A percentile compares a stretch with the other conserved stretches of the same genome.
Evolutionary conservation across 1,140 invertebrate genomes (phyloP).

Genomic region (Liolophura sinensis): DNA sequence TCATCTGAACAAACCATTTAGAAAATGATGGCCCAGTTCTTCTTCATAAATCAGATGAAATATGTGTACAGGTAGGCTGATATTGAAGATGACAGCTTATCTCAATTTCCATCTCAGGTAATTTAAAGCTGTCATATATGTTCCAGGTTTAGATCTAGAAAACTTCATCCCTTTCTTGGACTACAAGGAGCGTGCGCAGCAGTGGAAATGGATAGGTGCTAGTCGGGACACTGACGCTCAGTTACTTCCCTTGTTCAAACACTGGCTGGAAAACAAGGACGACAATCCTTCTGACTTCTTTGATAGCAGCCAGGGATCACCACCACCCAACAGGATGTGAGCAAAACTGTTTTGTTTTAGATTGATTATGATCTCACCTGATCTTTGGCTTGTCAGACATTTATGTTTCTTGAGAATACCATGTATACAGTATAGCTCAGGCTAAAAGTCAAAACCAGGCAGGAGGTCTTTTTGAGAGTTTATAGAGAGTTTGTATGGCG

Average conservation of each 20-base stretch:
- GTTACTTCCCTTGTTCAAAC: conserved; percentile 72
- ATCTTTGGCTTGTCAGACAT: too few species aligned
- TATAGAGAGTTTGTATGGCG: too few species aligned
- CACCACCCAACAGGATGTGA: conserved; percentile 58
- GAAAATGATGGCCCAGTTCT: too few species aligned
- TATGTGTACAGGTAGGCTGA: background rate
- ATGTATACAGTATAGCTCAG: too few species aligned
- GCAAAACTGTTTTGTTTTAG: conserved; percentile 9
- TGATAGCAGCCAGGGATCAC: conserved; percentile 50
- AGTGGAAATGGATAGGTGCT: conserved; percentile 95
- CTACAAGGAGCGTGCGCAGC: conserved; percentile 72
- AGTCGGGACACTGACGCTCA: conserved; percentile 86
- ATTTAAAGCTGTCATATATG: background rate
- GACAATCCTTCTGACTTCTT: conserved; percentile 37
- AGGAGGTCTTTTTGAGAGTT: too few species aligned
- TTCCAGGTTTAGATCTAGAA: conserved; percentile 70
- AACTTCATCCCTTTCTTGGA: conserved; percentile 94
- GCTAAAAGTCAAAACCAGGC: too few species aligned
- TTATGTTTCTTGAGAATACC: too few species aligned
- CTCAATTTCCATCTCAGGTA: too few species aligned
- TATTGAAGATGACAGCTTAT: background rate
- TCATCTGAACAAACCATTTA: too few species aligned
- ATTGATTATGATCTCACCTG: too few species aligned
- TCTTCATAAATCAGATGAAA: too few species aligned
- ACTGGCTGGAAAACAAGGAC: conserved; percentile 72